phyloP scores from a whole-genome alignment of 2,888 invertebrate species.

The Macaria notata region DNA sequence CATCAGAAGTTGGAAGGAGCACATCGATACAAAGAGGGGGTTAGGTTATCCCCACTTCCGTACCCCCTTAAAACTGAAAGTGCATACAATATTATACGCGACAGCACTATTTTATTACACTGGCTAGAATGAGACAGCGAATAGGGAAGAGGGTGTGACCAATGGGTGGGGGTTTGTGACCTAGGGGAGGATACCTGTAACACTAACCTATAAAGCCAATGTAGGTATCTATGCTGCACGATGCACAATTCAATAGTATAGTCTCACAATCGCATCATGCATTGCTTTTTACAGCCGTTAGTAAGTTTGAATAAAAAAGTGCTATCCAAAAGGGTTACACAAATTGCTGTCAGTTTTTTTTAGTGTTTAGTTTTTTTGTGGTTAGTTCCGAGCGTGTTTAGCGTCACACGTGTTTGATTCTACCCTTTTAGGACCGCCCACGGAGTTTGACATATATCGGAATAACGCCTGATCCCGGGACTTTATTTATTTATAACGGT shows the following conservation, averaged over 20 bases:
- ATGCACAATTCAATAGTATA: too few species aligned
- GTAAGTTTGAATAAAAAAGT: too few species aligned
- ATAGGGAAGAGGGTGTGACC: not conserved
- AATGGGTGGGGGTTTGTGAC: too few species aligned
- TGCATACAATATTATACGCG: not conserved
- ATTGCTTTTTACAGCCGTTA: too few species aligned
- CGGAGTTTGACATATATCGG: constrained; percentile 2
- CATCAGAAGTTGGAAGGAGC: not conserved
- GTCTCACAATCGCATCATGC: too few species aligned
- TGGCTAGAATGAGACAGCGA: not conserved
- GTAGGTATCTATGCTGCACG: too few species aligned
- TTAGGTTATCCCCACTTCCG: too few species aligned
- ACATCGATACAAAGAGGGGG: too few species aligned
- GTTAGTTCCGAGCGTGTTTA: constrained; percentile 6
- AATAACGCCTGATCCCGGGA: too few species aligned
- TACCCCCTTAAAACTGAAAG: not conserved
- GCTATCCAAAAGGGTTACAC: not conserved
- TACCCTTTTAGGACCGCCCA: constrained; percentile 15
- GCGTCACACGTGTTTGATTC: constrained; percentile 1
- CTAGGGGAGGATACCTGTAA: too few species aligned
- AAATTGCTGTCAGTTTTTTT: not conserved
- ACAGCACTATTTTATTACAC: not conserved
- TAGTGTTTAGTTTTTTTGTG: not conserved
- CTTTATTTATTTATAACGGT: too few species aligned
- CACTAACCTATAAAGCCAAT: too few species aligned